phyloP scores from a whole-genome alignment of 2,113 vertebrate species.

The Myanophis thanlyinensis region DNA sequence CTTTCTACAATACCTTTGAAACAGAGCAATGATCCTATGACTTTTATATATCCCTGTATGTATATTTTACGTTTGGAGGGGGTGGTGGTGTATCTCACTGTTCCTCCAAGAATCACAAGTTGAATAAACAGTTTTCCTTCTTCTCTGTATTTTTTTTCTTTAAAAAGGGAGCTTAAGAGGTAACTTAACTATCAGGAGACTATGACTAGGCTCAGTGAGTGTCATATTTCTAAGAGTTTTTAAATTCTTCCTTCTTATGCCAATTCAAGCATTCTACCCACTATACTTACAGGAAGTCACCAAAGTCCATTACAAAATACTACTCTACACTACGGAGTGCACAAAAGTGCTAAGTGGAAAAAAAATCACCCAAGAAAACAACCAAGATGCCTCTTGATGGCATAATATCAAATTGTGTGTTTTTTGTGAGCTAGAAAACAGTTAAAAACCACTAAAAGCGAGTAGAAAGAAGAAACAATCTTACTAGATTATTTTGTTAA shows the following conservation, averaged over 20 bases:
- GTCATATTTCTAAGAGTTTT: background rate
- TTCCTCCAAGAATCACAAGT: background rate
- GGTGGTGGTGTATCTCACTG: background rate
- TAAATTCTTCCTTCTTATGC: background rate
- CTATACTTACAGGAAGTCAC: background rate
- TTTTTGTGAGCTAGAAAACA: background rate
- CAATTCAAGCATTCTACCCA: background rate
- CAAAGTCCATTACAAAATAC: background rate
- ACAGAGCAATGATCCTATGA: background rate
- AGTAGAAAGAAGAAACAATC: background rate
- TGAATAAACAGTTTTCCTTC: background rate
- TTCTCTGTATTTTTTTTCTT: background rate
- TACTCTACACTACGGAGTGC: background rate
- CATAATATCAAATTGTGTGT: background rate
- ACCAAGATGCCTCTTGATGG: background rate
- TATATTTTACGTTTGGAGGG: background rate
- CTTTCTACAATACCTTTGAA: no score
- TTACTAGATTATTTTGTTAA: background rate
- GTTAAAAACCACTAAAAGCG: background rate
- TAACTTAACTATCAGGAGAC: background rate
- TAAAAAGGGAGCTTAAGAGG: background rate
- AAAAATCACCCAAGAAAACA: background rate
- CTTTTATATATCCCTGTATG: background rate
- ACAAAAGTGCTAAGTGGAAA: background rate
- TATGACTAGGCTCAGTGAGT: background rate